Conservation (phyloP, 1,140 invertebrate genomes). For the Pomacea maculata region DNA sequence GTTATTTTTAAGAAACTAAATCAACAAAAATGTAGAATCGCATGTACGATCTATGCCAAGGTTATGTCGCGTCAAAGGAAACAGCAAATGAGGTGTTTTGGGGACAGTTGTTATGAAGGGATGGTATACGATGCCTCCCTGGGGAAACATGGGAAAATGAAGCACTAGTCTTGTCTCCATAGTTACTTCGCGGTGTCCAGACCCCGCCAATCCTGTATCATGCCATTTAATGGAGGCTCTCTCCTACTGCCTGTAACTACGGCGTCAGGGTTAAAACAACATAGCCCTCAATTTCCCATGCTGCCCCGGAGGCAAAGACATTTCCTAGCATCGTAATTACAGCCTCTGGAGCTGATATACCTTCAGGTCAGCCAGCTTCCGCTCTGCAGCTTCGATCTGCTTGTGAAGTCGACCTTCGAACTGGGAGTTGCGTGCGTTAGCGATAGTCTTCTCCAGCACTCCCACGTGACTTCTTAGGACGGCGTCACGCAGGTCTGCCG, state of each 20-base stretch:
- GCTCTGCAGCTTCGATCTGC: constrained; percentile 46
- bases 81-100: not conserved
- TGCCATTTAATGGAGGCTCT: too few relatives aligned
- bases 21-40: not conserved
- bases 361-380: constrained; percentile 44
- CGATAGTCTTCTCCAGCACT: constrained; percentile 50
- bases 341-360: not conserved
- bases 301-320: too few relatives aligned
- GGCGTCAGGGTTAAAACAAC: too few relatives aligned
- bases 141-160: too few relatives aligned
- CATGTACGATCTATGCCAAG: too few relatives aligned
- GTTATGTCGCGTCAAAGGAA: not conserved
- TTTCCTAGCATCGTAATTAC: too few relatives aligned
- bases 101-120: not conserved
- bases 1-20: not conserved
- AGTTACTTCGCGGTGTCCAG: too few relatives aligned
- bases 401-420: constrained; percentile 39
- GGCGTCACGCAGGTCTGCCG: constrained; percentile 53
- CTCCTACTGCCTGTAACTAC: too few relatives aligned
- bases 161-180: too few relatives aligned
- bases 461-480: constrained; percentile 48
- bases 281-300: too few relatives aligned
- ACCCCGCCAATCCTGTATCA: too few relatives aligned
- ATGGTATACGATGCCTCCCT: too few relatives aligned
- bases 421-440: constrained; percentile 37